phyloP scores from a whole-genome alignment of 1,140 invertebrate species.

The Lucilia cuprina region DNA sequence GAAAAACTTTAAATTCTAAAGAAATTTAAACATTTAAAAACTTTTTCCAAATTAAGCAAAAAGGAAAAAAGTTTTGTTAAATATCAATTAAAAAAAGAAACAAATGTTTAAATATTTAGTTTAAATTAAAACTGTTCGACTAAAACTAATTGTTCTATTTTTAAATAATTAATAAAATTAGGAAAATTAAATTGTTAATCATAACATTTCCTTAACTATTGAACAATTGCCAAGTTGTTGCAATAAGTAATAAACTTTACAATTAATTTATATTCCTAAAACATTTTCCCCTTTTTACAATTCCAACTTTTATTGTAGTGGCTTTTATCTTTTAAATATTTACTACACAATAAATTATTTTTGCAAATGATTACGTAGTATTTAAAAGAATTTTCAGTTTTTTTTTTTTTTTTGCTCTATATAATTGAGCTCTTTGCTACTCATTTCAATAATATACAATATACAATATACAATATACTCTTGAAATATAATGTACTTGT shows the following conservation, averaged over 20 bases:
- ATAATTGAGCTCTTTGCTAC: background rate
- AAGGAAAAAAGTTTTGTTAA: too few relatives aligned
- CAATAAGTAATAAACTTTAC: background rate
- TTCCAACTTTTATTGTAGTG: too few relatives aligned
- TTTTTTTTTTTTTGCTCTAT: conserved; percentile 18
- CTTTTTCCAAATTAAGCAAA: too few relatives aligned
- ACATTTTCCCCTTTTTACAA: background rate
- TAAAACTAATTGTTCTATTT: too few relatives aligned
- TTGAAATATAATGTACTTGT: background rate
- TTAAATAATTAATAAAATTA: too few relatives aligned
- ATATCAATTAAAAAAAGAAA: too few relatives aligned
- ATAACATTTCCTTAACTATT: background rate
- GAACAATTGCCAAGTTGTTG: background rate
- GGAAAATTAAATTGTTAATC: too few relatives aligned
- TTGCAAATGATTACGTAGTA: conserved; percentile 25
- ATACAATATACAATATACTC: too few relatives aligned
- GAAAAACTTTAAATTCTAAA: too few relatives aligned
- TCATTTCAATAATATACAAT: background rate
- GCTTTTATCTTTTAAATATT: background rate
- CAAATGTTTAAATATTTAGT: too few relatives aligned
- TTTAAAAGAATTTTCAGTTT: conserved; percentile 24
- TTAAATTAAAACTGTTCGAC: too few relatives aligned
- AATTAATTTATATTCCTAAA: background rate
- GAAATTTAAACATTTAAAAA: too few relatives aligned
- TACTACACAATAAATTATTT: background rate